Conservation (phyloP, 2,888 invertebrate genomes). For the Eugnorisma glareosa region DNA sequence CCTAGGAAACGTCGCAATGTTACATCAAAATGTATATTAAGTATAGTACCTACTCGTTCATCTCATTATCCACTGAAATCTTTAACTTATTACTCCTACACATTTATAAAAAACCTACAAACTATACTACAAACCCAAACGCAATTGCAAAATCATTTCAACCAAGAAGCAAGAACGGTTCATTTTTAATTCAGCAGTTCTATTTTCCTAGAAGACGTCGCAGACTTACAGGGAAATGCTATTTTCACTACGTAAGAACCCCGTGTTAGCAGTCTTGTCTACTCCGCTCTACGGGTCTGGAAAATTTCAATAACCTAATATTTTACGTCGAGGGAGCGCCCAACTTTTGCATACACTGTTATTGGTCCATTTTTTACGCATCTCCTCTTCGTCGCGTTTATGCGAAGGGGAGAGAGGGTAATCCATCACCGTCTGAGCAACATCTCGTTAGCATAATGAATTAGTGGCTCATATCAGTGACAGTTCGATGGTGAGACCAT, state of each 20-base stretch:
- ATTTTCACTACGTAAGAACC: constrained; percentile 68
- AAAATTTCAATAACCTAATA: constrained; percentile 84
- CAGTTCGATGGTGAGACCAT: constrained; percentile 59
- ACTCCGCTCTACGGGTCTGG: constrained; percentile 75
- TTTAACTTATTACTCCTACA: background rate
- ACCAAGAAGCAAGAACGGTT: constrained; percentile 42
- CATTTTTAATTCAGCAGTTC: constrained; percentile 56
- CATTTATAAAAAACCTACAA: background rate
- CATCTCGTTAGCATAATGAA: constrained; percentile 89
- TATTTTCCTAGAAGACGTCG: constrained; percentile 43
- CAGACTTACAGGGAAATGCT: constrained; percentile 64
- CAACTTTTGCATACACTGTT: constrained; percentile 78
- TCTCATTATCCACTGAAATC: background rate
- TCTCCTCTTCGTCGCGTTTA: constrained; percentile 70
- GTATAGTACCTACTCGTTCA: background rate
- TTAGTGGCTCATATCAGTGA: constrained; percentile 75
- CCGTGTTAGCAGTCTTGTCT: constrained; percentile 70
- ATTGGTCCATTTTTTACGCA: constrained; percentile 79
- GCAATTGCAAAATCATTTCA: constrained; percentile 31
- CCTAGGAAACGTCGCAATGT: constrained; percentile 47
- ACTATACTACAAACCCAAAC: constrained; percentile 8
- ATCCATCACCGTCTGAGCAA: constrained; percentile 88
- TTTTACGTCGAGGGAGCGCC: constrained; percentile 72
- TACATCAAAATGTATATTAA: constrained; percentile 55
- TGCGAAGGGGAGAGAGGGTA: constrained; percentile 75